These are phyloP conservation scores for Ictidomys tridecemlineatus DNA, from an alignment of 2,113 vertebrate species.

Conservation along the genomic window DNA sequence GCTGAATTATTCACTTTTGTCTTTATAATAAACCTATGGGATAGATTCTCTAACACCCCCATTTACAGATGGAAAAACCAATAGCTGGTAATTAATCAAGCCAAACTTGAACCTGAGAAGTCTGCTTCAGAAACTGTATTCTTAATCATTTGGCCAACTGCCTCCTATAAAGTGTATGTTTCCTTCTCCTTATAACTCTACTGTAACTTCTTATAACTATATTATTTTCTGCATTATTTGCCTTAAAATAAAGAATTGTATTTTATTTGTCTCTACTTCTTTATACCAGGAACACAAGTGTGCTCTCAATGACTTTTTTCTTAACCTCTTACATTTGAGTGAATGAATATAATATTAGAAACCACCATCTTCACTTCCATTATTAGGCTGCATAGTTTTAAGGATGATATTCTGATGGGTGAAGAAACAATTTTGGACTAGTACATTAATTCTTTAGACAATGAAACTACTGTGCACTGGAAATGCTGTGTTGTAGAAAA, in stretches of 20 bases:
- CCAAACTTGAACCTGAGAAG: not conserved
- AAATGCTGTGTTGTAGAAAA: not conserved
- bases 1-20: not conserved
- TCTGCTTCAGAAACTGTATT: not conserved
- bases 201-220: not conserved
- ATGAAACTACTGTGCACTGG: not conserved
- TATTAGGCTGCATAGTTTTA: not conserved
- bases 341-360: not conserved
- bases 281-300: not conserved
- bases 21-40: not conserved
- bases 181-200: not conserved
- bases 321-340: not conserved
- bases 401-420: not conserved
- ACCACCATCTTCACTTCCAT: not conserved
- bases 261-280: conserved; percentile 26
- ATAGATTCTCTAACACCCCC: not conserved
- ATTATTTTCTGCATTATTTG: not conserved
- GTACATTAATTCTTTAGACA: not conserved
- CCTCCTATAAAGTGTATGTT: not conserved
- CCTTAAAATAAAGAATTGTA: not conserved
- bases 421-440: not conserved
- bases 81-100: not conserved
- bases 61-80: conserved; percentile 10
- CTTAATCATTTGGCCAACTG: not conserved
- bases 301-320: not conserved